These are phyloP conservation scores for Orestias chungarensis DNA, from an alignment of 2,797 vertebrate genomes.

Conservation along the genomic window DNA sequence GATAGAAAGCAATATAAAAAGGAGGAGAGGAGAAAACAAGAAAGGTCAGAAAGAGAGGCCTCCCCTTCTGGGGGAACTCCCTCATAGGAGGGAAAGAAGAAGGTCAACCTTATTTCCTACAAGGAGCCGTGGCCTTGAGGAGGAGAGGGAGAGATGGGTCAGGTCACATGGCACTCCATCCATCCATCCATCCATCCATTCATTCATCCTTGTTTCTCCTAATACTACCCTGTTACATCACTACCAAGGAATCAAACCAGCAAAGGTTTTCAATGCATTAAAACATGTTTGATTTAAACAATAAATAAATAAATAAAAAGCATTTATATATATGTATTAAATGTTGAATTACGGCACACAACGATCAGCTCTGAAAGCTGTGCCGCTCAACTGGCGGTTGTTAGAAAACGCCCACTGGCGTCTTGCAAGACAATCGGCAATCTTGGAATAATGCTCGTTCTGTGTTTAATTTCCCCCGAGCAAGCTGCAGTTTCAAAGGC, in stretches of 20 bases:
- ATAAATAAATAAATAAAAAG: no score
- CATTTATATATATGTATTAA: neutral
- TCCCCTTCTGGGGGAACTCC: constrained; percentile 53
- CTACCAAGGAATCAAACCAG: constrained; percentile 13
- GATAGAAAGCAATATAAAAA: constrained; percentile 8
- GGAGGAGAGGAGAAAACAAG: constrained; percentile 41
- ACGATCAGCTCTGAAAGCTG: neutral
- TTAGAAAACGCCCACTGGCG: neutral
- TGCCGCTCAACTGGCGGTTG: neutral
- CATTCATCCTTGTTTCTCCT: constrained; percentile 27
- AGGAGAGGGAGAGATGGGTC: constrained; percentile 22
- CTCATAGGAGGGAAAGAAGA: constrained; percentile 60
- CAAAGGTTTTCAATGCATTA: neutral
- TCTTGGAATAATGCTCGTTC: constrained; percentile 4
- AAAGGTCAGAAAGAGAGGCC: constrained; percentile 67
- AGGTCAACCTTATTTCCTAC: constrained; percentile 73
- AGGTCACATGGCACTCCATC: constrained; percentile 60
- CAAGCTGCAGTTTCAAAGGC: neutral
- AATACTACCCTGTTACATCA: constrained; percentile 37
- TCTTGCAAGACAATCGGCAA: neutral
- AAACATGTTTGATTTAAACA: neutral
- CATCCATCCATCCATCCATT: constrained; percentile 54
- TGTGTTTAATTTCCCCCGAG: neutral
- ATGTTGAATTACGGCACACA: neutral
- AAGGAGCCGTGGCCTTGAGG: constrained; percentile 44